phyloP scores from a whole-genome alignment of 2,888 invertebrate species.

The Parnassius glacialis region DNA sequence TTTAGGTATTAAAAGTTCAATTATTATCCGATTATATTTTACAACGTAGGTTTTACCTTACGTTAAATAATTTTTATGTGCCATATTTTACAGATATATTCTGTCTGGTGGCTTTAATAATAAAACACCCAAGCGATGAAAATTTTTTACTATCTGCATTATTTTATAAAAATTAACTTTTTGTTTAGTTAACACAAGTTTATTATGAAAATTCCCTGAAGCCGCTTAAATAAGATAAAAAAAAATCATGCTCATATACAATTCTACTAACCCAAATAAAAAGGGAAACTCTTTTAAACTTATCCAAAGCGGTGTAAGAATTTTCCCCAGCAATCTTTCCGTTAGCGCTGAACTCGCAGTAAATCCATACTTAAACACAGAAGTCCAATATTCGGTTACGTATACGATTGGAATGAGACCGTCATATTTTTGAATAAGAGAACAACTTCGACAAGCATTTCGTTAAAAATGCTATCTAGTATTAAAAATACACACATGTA shows the following conservation, averaged over 20 bases:
- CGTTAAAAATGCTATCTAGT: too few species aligned
- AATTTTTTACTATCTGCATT: too few species aligned
- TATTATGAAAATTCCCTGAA: slow-evolving; percentile 1
- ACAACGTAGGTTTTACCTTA: too few species aligned
- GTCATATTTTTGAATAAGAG: background rate
- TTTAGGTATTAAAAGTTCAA: too few species aligned
- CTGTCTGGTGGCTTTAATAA: too few species aligned
- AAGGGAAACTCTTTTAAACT: slow-evolving; percentile 14
- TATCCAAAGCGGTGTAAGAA: slow-evolving; percentile 8
- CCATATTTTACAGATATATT: too few species aligned
- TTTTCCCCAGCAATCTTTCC: slow-evolving; percentile 6
- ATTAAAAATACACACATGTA: too few species aligned
- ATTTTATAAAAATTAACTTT: too few species aligned
- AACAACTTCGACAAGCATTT: background rate
- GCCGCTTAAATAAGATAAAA: background rate
- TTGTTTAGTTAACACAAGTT: too few species aligned
- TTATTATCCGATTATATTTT: too few species aligned
- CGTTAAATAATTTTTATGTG: too few species aligned
- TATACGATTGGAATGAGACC: slow-evolving; percentile 4
- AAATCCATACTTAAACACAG: slow-evolving; percentile 24
- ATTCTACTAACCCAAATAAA: slow-evolving; percentile 18
- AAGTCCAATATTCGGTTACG: slow-evolving; percentile 13
- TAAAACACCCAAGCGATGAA: too few species aligned
- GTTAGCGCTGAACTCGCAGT: slow-evolving; percentile 9
- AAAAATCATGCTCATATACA: background rate